A percentile compares a stretch with the other conserved stretches of the same genome.
These are phyloP conservation scores for Aethina tumida DNA, from an alignment of 1,140 invertebrate species.

Conservation along the genomic window DNA sequence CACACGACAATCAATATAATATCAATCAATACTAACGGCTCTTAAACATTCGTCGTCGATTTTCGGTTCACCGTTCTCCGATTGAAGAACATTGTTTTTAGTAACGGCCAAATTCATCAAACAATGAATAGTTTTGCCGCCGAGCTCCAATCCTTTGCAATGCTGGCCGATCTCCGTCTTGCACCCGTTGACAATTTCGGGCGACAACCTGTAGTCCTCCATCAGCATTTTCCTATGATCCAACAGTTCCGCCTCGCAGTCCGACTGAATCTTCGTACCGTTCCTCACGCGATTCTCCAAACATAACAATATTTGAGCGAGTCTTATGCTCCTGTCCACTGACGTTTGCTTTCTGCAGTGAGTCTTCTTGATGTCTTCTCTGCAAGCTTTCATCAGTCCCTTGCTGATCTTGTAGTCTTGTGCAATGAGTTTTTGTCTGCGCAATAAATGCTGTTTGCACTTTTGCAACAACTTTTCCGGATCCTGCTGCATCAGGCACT, in stretches of 20 bases:
- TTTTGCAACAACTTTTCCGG: conserved; percentile 58
- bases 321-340: conserved; percentile 70
- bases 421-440: conserved; percentile 77
- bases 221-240: conserved; percentile 84
- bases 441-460: conserved; percentile 76
- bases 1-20: conserved; percentile 1
- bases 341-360: conserved; percentile 64
- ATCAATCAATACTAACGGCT: conserved; percentile 41
- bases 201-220: conserved; percentile 86
- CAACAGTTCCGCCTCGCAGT: conserved; percentile 80
- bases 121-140: conserved; percentile 89
- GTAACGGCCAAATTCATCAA: conserved; percentile 92
- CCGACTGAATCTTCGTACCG: conserved; percentile 56
- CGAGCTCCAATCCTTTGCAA: conserved; percentile 57
- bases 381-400: conserved; percentile 79
- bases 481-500: conserved; percentile 81
- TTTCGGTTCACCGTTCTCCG: conserved; percentile 45
- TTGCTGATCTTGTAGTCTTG: conserved; percentile 87
- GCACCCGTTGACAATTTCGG: conserved; percentile 84
- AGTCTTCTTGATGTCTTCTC: conserved; percentile 78
- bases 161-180: conserved; percentile 71
- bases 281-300: conserved; percentile 78
- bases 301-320: conserved; percentile 88
- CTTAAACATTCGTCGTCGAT: conserved; percentile 58
- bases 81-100: conserved; percentile 61